Base-by-base conservation (phyloP, 1,140 invertebrate species). In the Trichoplusia ni region DNA sequence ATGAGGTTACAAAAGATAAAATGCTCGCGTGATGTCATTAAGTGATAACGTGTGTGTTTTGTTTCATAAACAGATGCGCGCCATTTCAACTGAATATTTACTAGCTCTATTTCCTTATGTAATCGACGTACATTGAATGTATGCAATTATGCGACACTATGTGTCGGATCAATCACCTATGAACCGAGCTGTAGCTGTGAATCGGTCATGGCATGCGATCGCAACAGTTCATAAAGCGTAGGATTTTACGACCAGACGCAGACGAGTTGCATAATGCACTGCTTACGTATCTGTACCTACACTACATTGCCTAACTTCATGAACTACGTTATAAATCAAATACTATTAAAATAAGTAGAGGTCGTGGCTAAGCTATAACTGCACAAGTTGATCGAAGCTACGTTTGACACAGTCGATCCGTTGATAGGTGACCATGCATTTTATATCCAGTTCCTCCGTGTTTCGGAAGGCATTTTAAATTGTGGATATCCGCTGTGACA, bases 101-200 rank as follows among this genome's bases (percentile, higher is more conserved):
- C 3, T 7, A 42, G 4, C 4, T 16, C 2, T 47, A 31, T 49
- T 18, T 51, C 47, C 16, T 33, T 14, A 54, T 40, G 2, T 8
- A 56, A 56, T 40, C 35, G 38, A 29, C 5, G 46, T 40, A 25
- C 9, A 31, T 19, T 18, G 51, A 49, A 8, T 23, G 13, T 42
- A 29, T 49, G 29, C 16, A 60, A 46, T 64, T 61, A 56, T 13
- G 38, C 51, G 59, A 49, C 42, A 38, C 27, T 40, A 35, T 27
- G 18, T 9, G 49, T 4, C 61, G 68, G 75, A 83, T 78, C 74
- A 77, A 81, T 79, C 76, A 73, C 78, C 72, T 82, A 69, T 81
- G 69, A 81, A 74, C 73, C 35, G 46, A 67, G 71, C 37, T 40
- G 13, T 21, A 31, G 13, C 71, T 59, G 76, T 82, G 75, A 81